Conservation (phyloP, 2,113 vertebrate genomes). For the Podarcis raffonei region DNA sequence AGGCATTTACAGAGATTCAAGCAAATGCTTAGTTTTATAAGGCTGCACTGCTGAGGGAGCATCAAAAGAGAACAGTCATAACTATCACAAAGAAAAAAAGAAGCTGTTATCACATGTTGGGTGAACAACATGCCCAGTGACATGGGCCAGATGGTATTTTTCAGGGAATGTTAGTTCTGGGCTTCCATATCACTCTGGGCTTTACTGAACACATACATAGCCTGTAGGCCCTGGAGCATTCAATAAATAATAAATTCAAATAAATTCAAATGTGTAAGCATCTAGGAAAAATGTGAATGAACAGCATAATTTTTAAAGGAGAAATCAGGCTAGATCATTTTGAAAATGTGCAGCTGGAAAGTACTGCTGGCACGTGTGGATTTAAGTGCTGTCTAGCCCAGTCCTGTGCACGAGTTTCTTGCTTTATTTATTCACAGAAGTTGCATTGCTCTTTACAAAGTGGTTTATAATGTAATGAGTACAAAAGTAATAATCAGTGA, state of each 20-base stretch:
- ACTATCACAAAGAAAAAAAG: neutral
- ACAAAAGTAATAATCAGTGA: no score
- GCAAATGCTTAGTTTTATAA: neutral
- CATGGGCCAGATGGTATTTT: no score
- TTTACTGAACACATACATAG: neutral
- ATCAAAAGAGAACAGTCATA: neutral
- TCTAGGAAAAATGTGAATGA: neutral
- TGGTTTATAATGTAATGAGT: neutral
- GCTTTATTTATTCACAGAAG: neutral
- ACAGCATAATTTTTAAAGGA: neutral
- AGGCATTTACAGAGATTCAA: neutral
- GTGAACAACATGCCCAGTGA: no score
- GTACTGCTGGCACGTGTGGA: neutral
- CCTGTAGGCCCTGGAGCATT: neutral
- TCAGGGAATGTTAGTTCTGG: neutral
- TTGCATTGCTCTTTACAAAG: neutral
- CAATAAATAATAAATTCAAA: neutral
- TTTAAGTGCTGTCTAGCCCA: neutral
- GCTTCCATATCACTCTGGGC: neutral
- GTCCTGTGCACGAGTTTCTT: neutral
- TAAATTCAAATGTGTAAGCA: neutral
- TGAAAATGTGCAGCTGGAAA: neutral
- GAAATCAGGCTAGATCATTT: neutral
- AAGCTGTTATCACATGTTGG: no score
- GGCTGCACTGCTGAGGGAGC: neutral